Evolutionary conservation across 2,888 invertebrate genomes (phyloP).

Genomic region (Trichogramma evanescens): DNA sequence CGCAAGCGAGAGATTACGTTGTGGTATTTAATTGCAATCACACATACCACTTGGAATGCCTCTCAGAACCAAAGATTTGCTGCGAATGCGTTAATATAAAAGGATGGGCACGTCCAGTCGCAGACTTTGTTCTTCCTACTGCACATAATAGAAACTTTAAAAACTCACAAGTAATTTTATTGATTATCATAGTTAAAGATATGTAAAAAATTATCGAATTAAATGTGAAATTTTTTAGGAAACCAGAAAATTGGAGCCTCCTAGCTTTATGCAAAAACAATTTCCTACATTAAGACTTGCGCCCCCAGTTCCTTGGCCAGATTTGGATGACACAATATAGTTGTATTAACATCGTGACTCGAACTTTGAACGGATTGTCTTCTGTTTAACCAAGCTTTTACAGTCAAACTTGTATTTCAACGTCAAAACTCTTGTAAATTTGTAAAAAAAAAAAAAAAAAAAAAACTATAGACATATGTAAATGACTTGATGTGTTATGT

Average conservation of each 20-base stretch:
- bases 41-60: constrained; percentile 40
- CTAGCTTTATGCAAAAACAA: constrained; percentile 39
- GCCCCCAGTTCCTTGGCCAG: constrained; percentile 40
- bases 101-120: constrained; percentile 40
- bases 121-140: constrained; percentile 30
- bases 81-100: constrained; percentile 41
- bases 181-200: not conserved
- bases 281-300: constrained; percentile 40
- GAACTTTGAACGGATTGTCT: constrained; percentile 3
- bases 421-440: constrained; percentile 19
- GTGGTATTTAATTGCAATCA: constrained; percentile 43
- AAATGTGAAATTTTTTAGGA: constrained; percentile 29
- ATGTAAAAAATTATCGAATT: not conserved
- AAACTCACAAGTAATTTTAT: constrained; percentile 1
- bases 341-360: constrained; percentile 32
- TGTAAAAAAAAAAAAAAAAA: constrained; percentile 7
- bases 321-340: constrained; percentile 45
- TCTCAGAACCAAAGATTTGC: constrained; percentile 40
- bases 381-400: not conserved
- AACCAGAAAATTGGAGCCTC: constrained; percentile 37
- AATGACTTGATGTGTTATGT: constrained; percentile 8
- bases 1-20: constrained; percentile 36
- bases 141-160: constrained; percentile 25
- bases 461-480: constrained; percentile 17
- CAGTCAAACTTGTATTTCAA: constrained; percentile 14